Evolutionary conservation across 2,113 vertebrate species (phyloP).

Genomic region (Mustelus asterias): DNA sequence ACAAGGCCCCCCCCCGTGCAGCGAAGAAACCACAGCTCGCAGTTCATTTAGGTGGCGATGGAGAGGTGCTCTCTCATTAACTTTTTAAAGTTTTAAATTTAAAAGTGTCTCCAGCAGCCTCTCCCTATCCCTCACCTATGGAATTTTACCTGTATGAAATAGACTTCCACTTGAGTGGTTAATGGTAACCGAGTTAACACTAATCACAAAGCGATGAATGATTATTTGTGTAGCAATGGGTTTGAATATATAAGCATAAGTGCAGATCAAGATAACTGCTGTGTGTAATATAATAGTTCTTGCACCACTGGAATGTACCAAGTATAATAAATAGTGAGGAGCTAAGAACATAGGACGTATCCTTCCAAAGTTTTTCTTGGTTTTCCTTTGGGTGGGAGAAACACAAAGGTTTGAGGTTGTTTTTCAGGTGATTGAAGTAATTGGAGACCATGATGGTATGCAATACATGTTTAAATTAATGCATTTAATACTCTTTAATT

Average conservation of each 20-base stretch:
- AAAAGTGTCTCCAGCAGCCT: no score
- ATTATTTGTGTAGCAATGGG: neutral
- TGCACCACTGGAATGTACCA: neutral
- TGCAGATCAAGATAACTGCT: neutral
- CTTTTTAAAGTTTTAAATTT: neutral
- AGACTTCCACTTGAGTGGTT: neutral
- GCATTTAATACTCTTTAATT: neutral
- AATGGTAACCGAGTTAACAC: neutral
- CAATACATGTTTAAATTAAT: neutral
- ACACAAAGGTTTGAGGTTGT: neutral
- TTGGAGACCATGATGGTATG: neutral
- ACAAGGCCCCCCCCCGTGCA: neutral
- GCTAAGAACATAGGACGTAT: neutral
- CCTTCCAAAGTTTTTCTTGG: neutral
- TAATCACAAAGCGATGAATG: neutral
- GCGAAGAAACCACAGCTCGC: neutral
- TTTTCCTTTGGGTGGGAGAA: neutral
- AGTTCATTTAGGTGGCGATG: no score
- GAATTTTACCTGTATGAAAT: neutral
- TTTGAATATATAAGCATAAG: neutral
- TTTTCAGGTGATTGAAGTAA: neutral
- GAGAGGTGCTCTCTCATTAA: no score
- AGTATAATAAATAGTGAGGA: neutral
- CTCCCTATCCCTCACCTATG: neutral
- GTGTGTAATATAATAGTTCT: neutral